Percentiles rank a stretch among this genome's conserved stretches.
Evolutionary conservation across 2,113 vertebrate genomes (phyloP).

Genomic region (Scophthalmus maximus): DNA sequence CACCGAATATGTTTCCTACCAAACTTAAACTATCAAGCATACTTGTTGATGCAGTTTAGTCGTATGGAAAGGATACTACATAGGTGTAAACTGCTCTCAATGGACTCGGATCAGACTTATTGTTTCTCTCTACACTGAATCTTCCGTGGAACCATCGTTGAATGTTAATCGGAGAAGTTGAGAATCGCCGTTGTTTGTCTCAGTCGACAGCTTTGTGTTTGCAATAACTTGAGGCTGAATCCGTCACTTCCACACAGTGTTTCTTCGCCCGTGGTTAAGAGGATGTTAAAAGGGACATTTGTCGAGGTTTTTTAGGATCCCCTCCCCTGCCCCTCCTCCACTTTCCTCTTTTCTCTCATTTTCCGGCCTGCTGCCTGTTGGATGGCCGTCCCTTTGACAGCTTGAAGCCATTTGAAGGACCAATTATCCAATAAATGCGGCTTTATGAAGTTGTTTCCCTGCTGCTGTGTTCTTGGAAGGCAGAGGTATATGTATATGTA

Average conservation of each 20-base stretch:
- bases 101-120: too few relatives aligned
- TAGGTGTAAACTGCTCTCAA: background rate
- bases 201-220: conserved; percentile 57
- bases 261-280: conserved; percentile 66
- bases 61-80: background rate
- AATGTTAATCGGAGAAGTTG: conserved; percentile 46
- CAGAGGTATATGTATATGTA: conserved; percentile 49
- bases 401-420: conserved; percentile 80
- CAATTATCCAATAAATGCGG: conserved; percentile 83
- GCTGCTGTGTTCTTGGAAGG: conserved; percentile 74
- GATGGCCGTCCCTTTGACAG: conserved; percentile 76
- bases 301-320: conserved; percentile 11
- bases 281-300: conserved; percentile 70
- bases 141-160: conserved; percentile 15
- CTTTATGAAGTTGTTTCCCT: conserved; percentile 80
- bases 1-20: background rate
- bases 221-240: conserved; percentile 64
- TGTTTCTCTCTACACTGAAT: too few relatives aligned
- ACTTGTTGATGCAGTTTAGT: background rate
- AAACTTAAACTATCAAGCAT: background rate
- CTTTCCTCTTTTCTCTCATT: conserved; percentile 63
- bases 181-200: conserved; percentile 50
- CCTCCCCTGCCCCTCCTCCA: background rate
- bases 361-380: conserved; percentile 74
- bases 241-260: conserved; percentile 33